A percentile compares a stretch with the other conserved stretches of the same genome.
Conservation (phyloP, 2,888 invertebrate species). For the Apocheima hispidaria region DNA sequence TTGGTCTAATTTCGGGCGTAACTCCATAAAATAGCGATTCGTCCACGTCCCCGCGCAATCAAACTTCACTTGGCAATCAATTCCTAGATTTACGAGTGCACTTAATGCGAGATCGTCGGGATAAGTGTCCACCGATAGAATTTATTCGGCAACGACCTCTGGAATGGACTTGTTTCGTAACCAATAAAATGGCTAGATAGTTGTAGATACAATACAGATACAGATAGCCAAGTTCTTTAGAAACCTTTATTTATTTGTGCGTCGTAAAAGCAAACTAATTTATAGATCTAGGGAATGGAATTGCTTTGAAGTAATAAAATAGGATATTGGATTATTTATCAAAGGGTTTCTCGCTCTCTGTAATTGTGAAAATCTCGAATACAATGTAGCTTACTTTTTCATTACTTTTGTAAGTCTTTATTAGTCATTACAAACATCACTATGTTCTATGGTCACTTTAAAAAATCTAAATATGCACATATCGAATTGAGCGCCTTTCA, state of each 20-base stretch:
- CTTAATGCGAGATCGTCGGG: conserved; percentile 54
- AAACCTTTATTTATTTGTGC: conserved; percentile 39
- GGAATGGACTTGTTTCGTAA: conserved; percentile 44
- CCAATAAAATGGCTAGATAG: conserved; percentile 36
- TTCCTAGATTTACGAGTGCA: conserved; percentile 60
- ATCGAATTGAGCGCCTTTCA: no score
- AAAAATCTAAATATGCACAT: no score
- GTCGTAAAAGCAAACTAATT: conserved; percentile 34
- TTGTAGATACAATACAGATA: conserved; percentile 40
- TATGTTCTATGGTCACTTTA: no score
- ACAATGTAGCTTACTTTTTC: background rate
- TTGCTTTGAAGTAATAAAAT: conserved; percentile 27
- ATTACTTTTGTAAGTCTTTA: background rate
- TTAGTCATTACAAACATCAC: no score
- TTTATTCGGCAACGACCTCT: conserved; percentile 45
- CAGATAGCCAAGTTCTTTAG: conserved; percentile 36
- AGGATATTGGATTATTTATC: conserved; percentile 21
- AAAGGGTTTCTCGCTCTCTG: conserved; percentile 12
- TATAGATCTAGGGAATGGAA: conserved; percentile 29
- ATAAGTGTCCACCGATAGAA: conserved; percentile 51
- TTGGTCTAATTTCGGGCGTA: conserved; percentile 35
- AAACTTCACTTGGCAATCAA: conserved; percentile 60
- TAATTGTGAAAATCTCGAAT: conserved; percentile 7
- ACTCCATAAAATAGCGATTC: conserved; percentile 43
- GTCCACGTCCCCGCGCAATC: conserved; percentile 48